Base-by-base conservation (phyloP, 2,113 vertebrate genomes). In the Grantiella picta region DNA sequence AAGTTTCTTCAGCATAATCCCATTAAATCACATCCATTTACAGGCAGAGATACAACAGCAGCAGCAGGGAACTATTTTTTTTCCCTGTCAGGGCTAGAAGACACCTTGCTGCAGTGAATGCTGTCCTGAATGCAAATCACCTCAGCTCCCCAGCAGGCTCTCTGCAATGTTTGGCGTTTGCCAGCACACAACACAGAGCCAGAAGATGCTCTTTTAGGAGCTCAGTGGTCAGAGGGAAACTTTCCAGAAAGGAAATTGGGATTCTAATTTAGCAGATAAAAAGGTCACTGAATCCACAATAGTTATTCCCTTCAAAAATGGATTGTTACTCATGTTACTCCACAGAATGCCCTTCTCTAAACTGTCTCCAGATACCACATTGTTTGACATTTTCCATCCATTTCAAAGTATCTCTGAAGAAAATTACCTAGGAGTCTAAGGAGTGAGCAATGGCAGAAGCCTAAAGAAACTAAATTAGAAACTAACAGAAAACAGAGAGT, bases 111-210 rank as follows among this genome's bases (percentile, higher is more conserved):
- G 92, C 95, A 96, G 72, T 87, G 78, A 78, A 50, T 36, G 82
- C 92, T 96, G 76, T 82, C 89, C 49, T 84, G 97, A 96, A 96
- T 95, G 71, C 70, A 97, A 76, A 96, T 96, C n/a, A 59, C 42
- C 69, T 91, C 68, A 63, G 56, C 88, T 82, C 60, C 72, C 52
- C 15, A 50, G 17, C 3, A 91, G 49, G 52, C 52, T 63, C 10
- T 64, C 92, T 82, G 90, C 87, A 96, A 61, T 14, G 33, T 11
- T 69, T 44, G 45, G 92, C 38, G 10, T 64, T 68, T 92, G 79
- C 94, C 82, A 93, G 66, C 3, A 69, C 4, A 57, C 2, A 11
- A 40, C 36, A 57, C 40, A 27, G 15, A 31, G 84, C 57, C 84
- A 92, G 50, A 42, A 95, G 28, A 59, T 29, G 23, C 4, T 14